Evolutionary conservation across 2,888 invertebrate genomes (phyloP).

Genomic region (Hirtodrosophila cameraria): DNA sequence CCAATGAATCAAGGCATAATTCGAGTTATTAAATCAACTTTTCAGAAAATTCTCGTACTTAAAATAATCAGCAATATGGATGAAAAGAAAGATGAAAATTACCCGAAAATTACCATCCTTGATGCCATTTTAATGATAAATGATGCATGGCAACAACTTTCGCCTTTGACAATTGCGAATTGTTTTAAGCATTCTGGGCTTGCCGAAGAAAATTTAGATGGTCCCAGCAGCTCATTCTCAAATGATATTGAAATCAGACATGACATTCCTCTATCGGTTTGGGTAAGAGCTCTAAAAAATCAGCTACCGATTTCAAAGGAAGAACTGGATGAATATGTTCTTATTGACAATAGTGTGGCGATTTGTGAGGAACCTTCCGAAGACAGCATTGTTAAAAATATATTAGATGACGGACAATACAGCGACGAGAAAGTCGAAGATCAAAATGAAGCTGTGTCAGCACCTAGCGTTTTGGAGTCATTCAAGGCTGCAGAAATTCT

Average conservation of each 20-base stretch:
- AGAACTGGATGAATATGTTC: too few relatives aligned
- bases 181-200: constrained; percentile 8
- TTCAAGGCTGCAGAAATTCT: too few relatives aligned
- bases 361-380: too few relatives aligned
- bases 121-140: constrained; percentile 2
- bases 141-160: constrained; percentile 3
- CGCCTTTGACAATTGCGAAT: constrained; percentile 10
- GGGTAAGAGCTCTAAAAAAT: too few relatives aligned
- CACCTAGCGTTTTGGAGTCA: constrained; percentile 9
- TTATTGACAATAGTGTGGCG: too few relatives aligned
- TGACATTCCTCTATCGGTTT: too few relatives aligned
- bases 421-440: constrained; percentile 7
- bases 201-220: constrained; percentile 1
- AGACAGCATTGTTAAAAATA: neutral
- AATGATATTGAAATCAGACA: constrained; percentile 2
- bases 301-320: too few relatives aligned
- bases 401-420: constrained; percentile 2
- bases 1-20: constrained; percentile 19
- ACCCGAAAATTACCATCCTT: constrained; percentile 16
- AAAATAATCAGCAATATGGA: constrained; percentile 16
- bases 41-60: constrained; percentile 5
- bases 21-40: neutral
- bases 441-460: too few relatives aligned
- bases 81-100: constrained; percentile 16
- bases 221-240: constrained; percentile 1